phyloP scores from a whole-genome alignment of 2,113 vertebrate genomes.

The Calidris pugnax region DNA sequence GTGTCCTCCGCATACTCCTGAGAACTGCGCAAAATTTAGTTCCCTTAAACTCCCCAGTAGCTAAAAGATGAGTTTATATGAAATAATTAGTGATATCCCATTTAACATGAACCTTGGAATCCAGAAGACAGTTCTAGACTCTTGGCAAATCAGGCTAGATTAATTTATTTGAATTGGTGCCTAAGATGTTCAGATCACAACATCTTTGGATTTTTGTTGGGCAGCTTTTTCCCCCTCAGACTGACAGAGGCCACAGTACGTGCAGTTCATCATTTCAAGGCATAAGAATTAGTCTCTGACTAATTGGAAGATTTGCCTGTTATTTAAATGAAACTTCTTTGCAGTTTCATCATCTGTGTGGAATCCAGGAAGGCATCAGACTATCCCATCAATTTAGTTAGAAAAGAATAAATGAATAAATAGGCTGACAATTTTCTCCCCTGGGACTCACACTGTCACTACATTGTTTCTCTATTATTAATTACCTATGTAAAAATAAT shows the following conservation, averaged over 20 bases:
- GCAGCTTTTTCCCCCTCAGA: conserved; percentile 27
- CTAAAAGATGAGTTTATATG: neutral
- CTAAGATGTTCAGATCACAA: conserved; percentile 64
- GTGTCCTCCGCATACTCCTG: neutral
- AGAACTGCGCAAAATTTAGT: neutral
- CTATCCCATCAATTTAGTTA: conserved; percentile 75
- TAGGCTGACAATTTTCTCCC: conserved; percentile 63
- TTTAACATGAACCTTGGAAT: conserved; percentile 68
- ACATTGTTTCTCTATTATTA: conserved; percentile 72
- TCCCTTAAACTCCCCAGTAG: neutral
- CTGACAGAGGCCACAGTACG: conserved; percentile 46
- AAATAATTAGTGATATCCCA: neutral
- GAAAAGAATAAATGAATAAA: conserved; percentile 73
- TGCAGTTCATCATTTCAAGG: conserved; percentile 73
- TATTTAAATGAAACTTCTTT: conserved; percentile 79
- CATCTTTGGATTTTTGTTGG: conserved; percentile 10
- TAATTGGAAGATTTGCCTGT: conserved; percentile 76
- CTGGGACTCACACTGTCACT: conserved; percentile 59
- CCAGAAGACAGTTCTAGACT: conserved; percentile 62
- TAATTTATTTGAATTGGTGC: conserved; percentile 54
- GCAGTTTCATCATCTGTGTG: conserved; percentile 69
- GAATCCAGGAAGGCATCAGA: conserved; percentile 63
- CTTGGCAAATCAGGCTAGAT: conserved; percentile 53
- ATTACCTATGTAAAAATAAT: conserved; percentile 71
- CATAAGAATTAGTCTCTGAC: conserved; percentile 71